Conservation (phyloP, 2,113 vertebrate genomes). For the Coracopsis vasa region DNA sequence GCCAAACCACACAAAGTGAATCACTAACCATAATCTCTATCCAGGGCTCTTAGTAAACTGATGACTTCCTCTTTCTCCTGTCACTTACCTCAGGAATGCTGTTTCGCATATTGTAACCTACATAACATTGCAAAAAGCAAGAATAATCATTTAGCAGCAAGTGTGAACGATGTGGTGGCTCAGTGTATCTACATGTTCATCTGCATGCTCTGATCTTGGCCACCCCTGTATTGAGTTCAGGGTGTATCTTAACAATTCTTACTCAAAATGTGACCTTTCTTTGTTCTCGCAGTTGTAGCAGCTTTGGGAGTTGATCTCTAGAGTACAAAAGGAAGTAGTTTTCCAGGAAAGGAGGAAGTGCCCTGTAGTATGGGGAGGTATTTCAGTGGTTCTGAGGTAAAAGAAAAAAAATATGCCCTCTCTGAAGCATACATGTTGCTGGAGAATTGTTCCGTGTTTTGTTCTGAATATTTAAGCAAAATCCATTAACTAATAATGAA, state of each 20-base stretch:
- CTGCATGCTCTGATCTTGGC: constrained; percentile 3
- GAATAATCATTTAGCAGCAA: neutral
- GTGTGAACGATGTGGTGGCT: neutral
- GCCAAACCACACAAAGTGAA: constrained; percentile 24
- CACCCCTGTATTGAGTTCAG: neutral
- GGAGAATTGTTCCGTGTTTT: neutral
- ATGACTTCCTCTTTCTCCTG: constrained; percentile 50
- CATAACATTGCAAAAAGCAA: neutral
- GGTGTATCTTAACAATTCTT: neutral
- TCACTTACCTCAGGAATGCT: constrained; percentile 75
- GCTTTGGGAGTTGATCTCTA: neutral
- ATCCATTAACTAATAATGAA: neutral
- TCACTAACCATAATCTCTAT: constrained; percentile 24
- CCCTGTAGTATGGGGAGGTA: neutral
- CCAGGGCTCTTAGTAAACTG: constrained; percentile 12
- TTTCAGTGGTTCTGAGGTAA: neutral
- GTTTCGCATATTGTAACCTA: constrained; percentile 43
- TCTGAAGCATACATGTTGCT: neutral
- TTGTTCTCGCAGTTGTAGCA: neutral
- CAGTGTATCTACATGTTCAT: neutral
- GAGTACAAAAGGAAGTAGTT: constrained; percentile 4
- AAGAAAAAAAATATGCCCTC: neutral
- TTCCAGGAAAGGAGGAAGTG: constrained; percentile 18
- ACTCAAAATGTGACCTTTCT: neutral
- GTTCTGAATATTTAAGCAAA: neutral